Evolutionary conservation across 2,113 vertebrate genomes (phyloP).

Genomic region (Heptranchias perlo): DNA sequence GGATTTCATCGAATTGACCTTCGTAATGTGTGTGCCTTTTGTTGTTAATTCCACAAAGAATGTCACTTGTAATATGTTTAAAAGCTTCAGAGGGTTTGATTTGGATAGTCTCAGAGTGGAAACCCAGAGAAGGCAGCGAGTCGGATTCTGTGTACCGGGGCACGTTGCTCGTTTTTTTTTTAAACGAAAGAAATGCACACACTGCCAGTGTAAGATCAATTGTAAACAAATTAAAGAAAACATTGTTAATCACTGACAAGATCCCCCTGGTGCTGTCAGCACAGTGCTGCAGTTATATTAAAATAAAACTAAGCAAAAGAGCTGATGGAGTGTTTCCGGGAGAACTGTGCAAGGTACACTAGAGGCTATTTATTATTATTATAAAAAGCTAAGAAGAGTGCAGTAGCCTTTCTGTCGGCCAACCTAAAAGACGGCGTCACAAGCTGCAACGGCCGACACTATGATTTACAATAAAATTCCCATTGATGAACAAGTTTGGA

Average conservation of each 20-base stretch:
- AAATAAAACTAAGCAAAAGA: neutral
- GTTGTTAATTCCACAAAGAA: neutral
- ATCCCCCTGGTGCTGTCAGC: neutral
- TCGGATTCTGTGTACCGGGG: neutral
- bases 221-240: neutral
- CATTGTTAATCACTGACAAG: neutral
- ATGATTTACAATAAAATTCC: neutral
- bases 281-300: neutral
- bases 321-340: neutral
- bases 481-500: neutral
- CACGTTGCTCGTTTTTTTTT: neutral
- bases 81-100: neutral
- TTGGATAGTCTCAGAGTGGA: neutral
- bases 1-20: neutral
- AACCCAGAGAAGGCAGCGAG: neutral
- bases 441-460: neutral
- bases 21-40: neutral
- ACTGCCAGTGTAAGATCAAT: neutral
- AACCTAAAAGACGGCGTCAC: too few species aligned
- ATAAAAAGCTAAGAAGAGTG: neutral
- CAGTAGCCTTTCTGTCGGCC: neutral
- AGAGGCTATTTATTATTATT: neutral
- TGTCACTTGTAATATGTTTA: neutral
- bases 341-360: neutral
- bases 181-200: too few species aligned